These are phyloP conservation scores for Micropoecilia bifurca DNA, from an alignment of 2,797 vertebrate species.

Conservation along the genomic window DNA sequence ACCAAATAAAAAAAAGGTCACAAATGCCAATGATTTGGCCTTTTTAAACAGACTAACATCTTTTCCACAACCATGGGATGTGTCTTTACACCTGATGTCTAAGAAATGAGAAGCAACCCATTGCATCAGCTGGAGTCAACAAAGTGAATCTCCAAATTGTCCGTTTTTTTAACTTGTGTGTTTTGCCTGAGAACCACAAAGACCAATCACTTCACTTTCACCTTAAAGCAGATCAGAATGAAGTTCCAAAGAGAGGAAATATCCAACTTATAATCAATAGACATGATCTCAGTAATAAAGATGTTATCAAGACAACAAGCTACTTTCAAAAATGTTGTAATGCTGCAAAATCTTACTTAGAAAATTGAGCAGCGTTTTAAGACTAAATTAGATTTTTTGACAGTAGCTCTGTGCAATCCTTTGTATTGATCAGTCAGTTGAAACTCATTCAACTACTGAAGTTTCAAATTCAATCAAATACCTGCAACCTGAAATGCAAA, in stretches of 20 bases:
- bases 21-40: neutral
- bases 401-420: constrained; percentile 3
- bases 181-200: neutral
- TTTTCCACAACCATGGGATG: neutral
- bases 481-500: neutral
- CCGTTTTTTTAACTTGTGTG: neutral
- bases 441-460: constrained; percentile 24
- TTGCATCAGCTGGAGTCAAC: neutral
- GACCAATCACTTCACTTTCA: neutral
- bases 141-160: neutral
- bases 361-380: neutral
- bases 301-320: neutral
- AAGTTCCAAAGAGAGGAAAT: neutral
- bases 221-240: neutral
- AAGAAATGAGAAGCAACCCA: neutral
- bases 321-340: neutral
- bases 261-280: neutral
- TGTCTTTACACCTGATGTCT: neutral
- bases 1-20: neutral
- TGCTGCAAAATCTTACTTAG: neutral
- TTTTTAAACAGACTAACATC: too few relatives aligned
- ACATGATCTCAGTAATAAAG: accelerated
- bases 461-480: neutral
- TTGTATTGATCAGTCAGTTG: neutral
- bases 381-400: constrained; percentile 12